Percentiles rank a stretch among this genome's conserved stretches.
Evolutionary conservation across 2,113 vertebrate species (phyloP).

Genomic region (Macrotis lagotis): DNA sequence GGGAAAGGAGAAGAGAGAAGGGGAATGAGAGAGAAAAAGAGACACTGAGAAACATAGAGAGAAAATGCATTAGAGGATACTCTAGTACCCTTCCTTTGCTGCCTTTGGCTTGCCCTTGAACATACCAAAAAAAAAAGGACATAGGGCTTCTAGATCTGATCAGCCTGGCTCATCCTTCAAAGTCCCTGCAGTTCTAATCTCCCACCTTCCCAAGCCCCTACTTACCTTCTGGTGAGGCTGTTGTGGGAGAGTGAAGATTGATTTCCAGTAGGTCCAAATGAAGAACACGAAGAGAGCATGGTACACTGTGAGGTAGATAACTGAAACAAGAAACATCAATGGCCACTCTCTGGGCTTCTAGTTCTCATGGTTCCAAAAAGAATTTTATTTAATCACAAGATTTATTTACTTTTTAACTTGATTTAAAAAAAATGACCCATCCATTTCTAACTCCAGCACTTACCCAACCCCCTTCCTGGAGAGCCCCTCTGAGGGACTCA

Average conservation of each 20-base stretch:
- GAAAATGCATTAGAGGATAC: too few species aligned
- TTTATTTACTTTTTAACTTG: slow-evolving; percentile 18
- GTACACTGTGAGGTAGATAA: slow-evolving; percentile 93
- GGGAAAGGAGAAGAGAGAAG: too few species aligned
- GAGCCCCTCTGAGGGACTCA: background rate
- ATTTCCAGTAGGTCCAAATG: slow-evolving; percentile 98
- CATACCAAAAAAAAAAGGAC: background rate
- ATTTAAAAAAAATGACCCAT: background rate
- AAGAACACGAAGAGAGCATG: slow-evolving; percentile 97
- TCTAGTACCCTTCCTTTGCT: background rate
- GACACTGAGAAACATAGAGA: too few species aligned
- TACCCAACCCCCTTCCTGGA: background rate
- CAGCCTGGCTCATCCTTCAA: background rate
- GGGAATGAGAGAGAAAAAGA: too few species aligned
- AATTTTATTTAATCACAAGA: slow-evolving; percentile 31
- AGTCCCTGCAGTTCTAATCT: background rate
- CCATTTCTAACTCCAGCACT: background rate
- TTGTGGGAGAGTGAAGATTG: slow-evolving; percentile 94
- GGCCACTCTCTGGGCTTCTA: slow-evolving; percentile 14
- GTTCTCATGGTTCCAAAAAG: slow-evolving; percentile 46
- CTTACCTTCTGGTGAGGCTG: slow-evolving; percentile 95
- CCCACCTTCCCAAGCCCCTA: background rate
- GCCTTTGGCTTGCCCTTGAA: background rate
- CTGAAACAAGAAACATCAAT: slow-evolving; percentile 81
- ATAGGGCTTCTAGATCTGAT: background rate